Percentiles rank a stretch among this genome's conserved stretches.
These are phyloP conservation scores for Rhabdomys pumilio DNA, from an alignment of 2,797 vertebrate genomes.

Conservation along the genomic window DNA sequence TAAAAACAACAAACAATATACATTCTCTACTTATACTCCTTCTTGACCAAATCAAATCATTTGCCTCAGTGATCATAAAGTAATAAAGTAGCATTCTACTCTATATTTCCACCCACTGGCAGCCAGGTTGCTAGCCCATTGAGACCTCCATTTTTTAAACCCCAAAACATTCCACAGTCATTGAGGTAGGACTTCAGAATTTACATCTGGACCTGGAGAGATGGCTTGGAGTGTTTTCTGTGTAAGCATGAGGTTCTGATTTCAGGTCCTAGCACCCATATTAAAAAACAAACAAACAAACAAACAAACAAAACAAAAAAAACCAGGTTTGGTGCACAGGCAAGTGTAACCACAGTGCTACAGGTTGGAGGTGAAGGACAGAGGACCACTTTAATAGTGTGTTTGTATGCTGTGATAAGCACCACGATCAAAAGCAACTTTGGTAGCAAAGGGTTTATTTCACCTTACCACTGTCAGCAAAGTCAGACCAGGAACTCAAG, in stretches of 20 bases:
- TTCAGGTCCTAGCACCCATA: background rate
- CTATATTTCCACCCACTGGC: accelerated
- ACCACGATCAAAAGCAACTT: background rate
- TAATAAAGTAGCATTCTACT: background rate
- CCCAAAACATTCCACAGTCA: background rate
- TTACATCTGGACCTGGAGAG: background rate
- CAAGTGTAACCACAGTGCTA: background rate
- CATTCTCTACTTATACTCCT: background rate
- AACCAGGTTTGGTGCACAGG: background rate
- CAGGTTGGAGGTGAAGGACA: background rate
- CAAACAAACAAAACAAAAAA: background rate
- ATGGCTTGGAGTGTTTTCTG: background rate
- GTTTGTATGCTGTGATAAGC: background rate
- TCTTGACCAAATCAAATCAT: background rate
- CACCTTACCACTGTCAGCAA: background rate
- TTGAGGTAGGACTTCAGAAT: background rate
- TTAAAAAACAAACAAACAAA: background rate
- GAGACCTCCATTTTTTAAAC: background rate
- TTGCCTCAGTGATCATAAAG: background rate
- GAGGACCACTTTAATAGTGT: background rate
- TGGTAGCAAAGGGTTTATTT: background rate
- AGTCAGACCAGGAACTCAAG: background rate
- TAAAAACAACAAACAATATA: background rate
- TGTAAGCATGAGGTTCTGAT: background rate
- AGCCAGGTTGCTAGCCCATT: background rate